Percentiles rank a stretch among this genome's conserved stretches.
Evolutionary conservation across 1,140 invertebrate genomes (phyloP).

Genomic region (Wasmannia auropunctata): DNA sequence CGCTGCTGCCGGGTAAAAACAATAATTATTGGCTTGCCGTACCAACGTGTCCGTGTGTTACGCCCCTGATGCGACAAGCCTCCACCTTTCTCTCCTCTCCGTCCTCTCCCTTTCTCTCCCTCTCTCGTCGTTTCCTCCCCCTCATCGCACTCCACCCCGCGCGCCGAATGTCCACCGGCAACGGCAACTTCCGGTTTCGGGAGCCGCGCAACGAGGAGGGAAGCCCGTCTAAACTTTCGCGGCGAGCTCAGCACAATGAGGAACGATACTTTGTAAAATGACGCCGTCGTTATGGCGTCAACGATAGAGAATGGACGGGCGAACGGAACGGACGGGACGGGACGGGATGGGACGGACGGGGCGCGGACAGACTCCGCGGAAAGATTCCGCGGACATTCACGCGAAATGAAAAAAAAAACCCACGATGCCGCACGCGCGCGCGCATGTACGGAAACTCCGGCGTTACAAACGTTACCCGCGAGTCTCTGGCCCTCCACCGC

Average conservation of each 20-base stretch:
- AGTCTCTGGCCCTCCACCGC: constrained; percentile 16
- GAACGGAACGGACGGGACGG: neutral
- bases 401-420: constrained; percentile 8
- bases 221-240: constrained; percentile 55
- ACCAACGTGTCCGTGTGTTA: constrained; percentile 76
- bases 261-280: constrained; percentile 59
- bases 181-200: constrained; percentile 53
- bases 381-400: constrained; percentile 54
- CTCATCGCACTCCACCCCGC: constrained; percentile 17
- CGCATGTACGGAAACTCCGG: constrained; percentile 28
- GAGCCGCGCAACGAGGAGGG: constrained; percentile 41
- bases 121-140: neutral
- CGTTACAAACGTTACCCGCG: constrained; percentile 39
- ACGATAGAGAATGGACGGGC: constrained; percentile 38
- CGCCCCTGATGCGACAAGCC: constrained; percentile 75
- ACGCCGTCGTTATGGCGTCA: constrained; percentile 49
- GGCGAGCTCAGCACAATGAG: constrained; percentile 58
- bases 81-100: constrained; percentile 50
- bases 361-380: constrained; percentile 3
- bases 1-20: constrained; percentile 83
- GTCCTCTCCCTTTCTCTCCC: constrained; percentile 15
- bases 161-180: constrained; percentile 11
- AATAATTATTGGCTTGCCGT: constrained; percentile 84
- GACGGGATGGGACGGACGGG: neutral
- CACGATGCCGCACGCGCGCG: constrained; percentile 4